These are phyloP conservation scores for Diachrysia chrysitis DNA, from an alignment of 2,888 invertebrate genomes.

Conservation along the genomic window DNA sequence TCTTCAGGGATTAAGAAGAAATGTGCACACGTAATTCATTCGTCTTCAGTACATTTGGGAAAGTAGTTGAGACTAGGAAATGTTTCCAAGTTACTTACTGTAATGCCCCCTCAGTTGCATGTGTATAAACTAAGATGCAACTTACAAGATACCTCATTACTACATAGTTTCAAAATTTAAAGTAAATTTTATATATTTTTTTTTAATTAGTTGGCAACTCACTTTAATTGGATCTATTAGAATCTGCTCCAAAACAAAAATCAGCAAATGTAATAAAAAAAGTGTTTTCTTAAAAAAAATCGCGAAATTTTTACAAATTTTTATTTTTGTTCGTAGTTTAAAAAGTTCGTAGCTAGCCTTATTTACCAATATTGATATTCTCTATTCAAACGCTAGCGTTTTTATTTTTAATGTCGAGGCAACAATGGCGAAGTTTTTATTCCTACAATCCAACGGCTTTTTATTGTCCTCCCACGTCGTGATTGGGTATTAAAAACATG, in stretches of 20 bases:
- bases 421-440: conserved; percentile 45
- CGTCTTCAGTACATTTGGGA: conserved; percentile 1
- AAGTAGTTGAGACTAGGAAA: conserved; percentile 4
- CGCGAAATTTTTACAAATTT: background rate
- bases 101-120: background rate
- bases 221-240: no score
- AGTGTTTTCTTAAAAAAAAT: no score
- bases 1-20: background rate
- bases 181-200: no score
- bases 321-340: background rate
- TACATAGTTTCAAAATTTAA: no score
- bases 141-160: no score
- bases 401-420: conserved; percentile 24
- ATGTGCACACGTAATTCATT: background rate
- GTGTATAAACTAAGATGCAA: no score
- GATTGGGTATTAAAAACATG: conserved; percentile 45
- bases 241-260: no score
- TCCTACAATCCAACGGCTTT: conserved; percentile 25
- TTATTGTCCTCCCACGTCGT: conserved; percentile 25
- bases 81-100: background rate
- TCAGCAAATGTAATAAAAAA: no score
- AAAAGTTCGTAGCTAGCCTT: background rate
- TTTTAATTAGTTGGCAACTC: no score
- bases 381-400: conserved; percentile 32
- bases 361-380: conserved; percentile 41